A percentile compares a stretch with the other conserved stretches of the same genome.
Evolutionary conservation across 92 coral and sea anemone genomes (phyloP).

Genomic region (Zoanthus sociatus): DNA sequence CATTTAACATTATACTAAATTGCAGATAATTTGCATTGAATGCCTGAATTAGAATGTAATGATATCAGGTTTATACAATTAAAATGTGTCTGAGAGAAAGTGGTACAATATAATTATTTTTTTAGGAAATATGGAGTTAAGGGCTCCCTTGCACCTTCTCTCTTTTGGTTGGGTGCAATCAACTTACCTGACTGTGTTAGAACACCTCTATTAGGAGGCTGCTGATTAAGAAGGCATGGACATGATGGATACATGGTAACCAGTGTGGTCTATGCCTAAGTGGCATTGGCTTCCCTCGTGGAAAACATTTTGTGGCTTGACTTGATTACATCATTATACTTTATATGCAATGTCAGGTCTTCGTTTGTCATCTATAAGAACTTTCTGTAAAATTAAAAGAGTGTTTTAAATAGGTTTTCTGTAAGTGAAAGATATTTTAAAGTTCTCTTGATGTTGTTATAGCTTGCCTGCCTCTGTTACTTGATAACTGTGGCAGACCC

Average conservation of each 20-base stretch:
- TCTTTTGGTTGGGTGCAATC: conserved; percentile 2
- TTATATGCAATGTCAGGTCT: conserved; percentile 1
- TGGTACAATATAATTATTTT: not conserved
- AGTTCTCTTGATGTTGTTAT: not conserved
- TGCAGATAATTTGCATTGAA: conserved; percentile 15
- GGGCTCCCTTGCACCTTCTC: conserved; percentile 5
- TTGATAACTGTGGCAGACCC: not conserved
- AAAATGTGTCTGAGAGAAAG: not conserved
- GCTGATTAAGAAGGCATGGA: conserved; percentile 2
- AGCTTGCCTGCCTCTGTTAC: conserved; percentile 7
- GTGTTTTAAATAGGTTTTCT: conserved; percentile 2
- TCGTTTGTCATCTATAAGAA: not conserved
- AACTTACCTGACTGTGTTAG: conserved; percentile 5
- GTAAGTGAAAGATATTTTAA: not conserved
- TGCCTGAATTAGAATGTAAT: conserved; percentile 4
- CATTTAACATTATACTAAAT: conserved; percentile 21
- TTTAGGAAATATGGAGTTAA: not conserved
- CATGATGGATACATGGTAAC: not conserved
- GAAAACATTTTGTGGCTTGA: conserved; percentile 4
- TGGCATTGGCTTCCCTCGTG: conserved; percentile 4
- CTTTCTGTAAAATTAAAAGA: conserved; percentile 1
- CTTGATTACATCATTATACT: not conserved
- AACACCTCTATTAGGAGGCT: conserved; percentile 2
- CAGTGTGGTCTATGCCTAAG: not conserved
- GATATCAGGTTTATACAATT: conserved; percentile 5